Evolutionary conservation across 2,888 invertebrate species (phyloP), one percentile per base, ranked within the genome.

Genomic region (Drosophila maculinotata): DNA sequence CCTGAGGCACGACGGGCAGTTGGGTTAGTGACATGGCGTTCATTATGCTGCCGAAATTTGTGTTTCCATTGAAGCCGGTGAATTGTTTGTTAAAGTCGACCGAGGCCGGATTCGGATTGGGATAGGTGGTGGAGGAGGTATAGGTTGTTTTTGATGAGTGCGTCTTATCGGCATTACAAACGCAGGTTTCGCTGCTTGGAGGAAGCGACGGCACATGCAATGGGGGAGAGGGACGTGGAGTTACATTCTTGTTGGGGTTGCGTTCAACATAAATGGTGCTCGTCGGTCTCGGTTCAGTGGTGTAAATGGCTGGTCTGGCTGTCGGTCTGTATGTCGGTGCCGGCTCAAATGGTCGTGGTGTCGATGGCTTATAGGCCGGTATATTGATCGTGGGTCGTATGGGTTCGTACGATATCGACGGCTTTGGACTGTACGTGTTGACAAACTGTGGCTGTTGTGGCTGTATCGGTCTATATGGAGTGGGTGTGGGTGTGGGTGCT

Each of bases 11-110:
- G 53, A 90, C 90, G 45, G 90, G 91, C 67, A 89, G 84, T 88
- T 90, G 89, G 54, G 84, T 85, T 51, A 91, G 83, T 76, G 90
- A 88, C 89, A 91, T 91, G 75, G 91, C 84, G 68, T 70, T 89
- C 74, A 83, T 83, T 73, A 91, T 88, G 82, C 86, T 79, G 69
- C 88, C 90, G 65, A 90, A 90, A 76, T 84, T 80, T 64, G 90
- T 57, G 74, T 84, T 76, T 67, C 86, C 77, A 65, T 72, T 72
- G 79, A 83, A 87, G 77, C 79, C 83, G 62, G 74, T 70, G 65
- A 87, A 88, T 69, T 87, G 86, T 75, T 85, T 86, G 66, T 83
- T 86, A 80, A 74, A 53, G 86, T 74, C 76, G 64, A 74, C 77
- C 58, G 74, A 82, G 75, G 83, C 74, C 66, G 87, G 84, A 66